A percentile compares a stretch with the other conserved stretches of the same genome.
Conservation (phyloP, 2,888 invertebrate species). For the Acrobasis repandana region DNA sequence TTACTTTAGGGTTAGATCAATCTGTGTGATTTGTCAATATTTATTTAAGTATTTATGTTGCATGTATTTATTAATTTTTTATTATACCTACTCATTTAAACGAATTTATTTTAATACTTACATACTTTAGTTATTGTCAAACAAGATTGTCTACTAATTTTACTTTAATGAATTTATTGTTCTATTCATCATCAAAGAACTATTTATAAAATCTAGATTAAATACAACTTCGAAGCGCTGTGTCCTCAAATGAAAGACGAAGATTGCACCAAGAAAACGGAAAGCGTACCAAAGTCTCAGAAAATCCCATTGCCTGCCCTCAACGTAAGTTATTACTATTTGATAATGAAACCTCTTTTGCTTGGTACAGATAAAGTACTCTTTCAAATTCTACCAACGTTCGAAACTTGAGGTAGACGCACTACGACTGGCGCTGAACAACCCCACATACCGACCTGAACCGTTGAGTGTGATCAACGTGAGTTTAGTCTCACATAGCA, state of each 20-base stretch:
- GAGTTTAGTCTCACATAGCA: slow-evolving; percentile 66
- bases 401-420: slow-evolving; percentile 82
- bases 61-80: too few species aligned
- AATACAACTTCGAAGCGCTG: slow-evolving; percentile 88
- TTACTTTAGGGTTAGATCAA: too few species aligned
- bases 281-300: slow-evolving; percentile 76
- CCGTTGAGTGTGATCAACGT: slow-evolving; percentile 87
- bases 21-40: too few species aligned
- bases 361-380: slow-evolving; percentile 85
- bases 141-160: background rate
- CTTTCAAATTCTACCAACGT: slow-evolving; percentile 85
- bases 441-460: slow-evolving; percentile 84
- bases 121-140: too few species aligned
- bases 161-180: background rate
- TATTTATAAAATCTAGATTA: slow-evolving; percentile 82
- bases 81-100: too few species aligned
- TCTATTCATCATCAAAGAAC: slow-evolving; percentile 21
- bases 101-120: too few species aligned
- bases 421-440: slow-evolving; percentile 81
- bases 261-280: slow-evolving; percentile 84
- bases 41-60: too few species aligned
- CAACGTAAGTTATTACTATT: slow-evolving; percentile 84
- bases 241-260: slow-evolving; percentile 85
- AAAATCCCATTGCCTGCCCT: slow-evolving; percentile 88
- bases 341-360: slow-evolving; percentile 33